phyloP scores from a whole-genome alignment of 2,113 vertebrate species.

The Zosterops japonicus region DNA sequence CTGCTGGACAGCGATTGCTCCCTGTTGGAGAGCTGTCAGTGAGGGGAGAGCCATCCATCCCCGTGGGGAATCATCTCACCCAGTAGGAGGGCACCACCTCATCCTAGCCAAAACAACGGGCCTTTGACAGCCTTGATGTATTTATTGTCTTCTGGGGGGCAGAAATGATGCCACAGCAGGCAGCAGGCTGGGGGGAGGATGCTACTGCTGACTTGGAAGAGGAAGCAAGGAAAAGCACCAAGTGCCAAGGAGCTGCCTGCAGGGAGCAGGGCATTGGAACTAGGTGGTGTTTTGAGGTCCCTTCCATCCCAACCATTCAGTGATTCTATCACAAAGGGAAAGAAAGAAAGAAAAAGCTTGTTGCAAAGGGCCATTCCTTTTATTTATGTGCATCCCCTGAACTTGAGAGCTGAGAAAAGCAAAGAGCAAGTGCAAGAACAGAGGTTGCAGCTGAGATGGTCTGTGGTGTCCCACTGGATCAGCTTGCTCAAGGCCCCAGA shows the following conservation, averaged over 20 bases:
- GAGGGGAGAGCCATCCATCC: constrained; percentile 5
- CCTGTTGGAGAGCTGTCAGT: constrained; percentile 25
- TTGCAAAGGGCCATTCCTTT: background rate
- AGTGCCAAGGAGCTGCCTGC: background rate
- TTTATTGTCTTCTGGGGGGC: constrained; percentile 5
- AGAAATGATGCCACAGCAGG: constrained; percentile 10
- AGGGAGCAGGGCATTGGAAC: background rate
- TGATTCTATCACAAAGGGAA: background rate
- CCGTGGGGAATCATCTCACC: background rate
- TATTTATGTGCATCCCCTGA: background rate
- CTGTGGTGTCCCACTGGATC: no score
- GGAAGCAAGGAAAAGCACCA: background rate
- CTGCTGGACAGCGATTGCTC: background rate
- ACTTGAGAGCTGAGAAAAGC: background rate
- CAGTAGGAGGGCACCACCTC: background rate
- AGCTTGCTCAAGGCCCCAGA: background rate
- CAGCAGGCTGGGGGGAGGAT: background rate
- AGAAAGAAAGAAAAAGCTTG: background rate
- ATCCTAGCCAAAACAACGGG: background rate
- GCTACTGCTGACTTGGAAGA: background rate
- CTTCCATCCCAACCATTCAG: background rate
- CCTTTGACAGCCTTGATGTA: constrained; percentile 57
- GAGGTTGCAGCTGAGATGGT: background rate
- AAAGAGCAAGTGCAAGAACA: background rate
- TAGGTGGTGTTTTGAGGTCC: background rate